phyloP scores from a whole-genome alignment of 2,113 vertebrate genomes.

The Corythaixoides concolor region DNA sequence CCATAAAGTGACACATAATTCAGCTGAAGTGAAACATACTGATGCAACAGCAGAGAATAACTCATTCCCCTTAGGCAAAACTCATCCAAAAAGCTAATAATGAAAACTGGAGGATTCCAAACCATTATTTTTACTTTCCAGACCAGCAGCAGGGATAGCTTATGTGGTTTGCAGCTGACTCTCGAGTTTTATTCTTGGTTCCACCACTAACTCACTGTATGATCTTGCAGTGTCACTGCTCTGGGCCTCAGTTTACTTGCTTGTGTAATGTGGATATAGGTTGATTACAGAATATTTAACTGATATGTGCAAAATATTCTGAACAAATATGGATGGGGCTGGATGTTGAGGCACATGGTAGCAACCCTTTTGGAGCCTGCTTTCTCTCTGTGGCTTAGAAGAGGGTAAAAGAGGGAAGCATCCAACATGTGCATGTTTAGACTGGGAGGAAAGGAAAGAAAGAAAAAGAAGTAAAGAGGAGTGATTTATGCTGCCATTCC shows the following conservation, averaged over 20 bases:
- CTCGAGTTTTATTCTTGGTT: slow-evolving; percentile 16
- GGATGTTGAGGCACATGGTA: background rate
- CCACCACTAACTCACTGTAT: background rate
- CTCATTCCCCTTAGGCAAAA: slow-evolving; percentile 62
- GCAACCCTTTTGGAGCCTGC: background rate
- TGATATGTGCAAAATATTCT: background rate
- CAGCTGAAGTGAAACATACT: slow-evolving; percentile 44
- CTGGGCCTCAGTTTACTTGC: background rate
- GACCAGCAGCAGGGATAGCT: slow-evolving; percentile 40
- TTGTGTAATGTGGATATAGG: background rate
- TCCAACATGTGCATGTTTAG: background rate
- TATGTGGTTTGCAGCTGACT: slow-evolving; percentile 53
- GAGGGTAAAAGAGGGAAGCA: background rate
- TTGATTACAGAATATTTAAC: background rate
- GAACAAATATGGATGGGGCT: background rate
- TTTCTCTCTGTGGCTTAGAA: background rate
- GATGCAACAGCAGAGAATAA: slow-evolving; percentile 27
- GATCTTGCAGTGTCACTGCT: background rate
- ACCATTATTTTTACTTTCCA: slow-evolving; percentile 48
- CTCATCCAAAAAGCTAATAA: slow-evolving; percentile 65
- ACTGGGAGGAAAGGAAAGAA: background rate
- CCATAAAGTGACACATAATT: slow-evolving; percentile 61
- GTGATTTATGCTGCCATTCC: background rate
- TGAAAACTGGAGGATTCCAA: slow-evolving; percentile 52
- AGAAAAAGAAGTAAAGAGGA: background rate